Conservation (phyloP, 2,888 invertebrate species). For the Hypsopygia costalis region DNA sequence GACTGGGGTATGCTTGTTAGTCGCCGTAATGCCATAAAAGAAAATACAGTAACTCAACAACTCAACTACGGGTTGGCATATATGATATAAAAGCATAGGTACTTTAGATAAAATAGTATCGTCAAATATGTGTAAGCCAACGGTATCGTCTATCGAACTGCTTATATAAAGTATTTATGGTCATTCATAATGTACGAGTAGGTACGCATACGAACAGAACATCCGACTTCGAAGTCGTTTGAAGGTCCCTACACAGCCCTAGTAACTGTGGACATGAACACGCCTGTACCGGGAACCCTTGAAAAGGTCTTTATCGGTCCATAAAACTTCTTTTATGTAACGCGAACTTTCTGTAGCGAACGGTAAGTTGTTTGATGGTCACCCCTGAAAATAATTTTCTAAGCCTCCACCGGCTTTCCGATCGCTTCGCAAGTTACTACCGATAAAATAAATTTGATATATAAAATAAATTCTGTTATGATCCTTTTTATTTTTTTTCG, state of each 20-base stretch:
- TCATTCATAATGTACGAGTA: not conserved
- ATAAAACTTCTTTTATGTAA: slow-evolving; percentile 73
- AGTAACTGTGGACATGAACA: slow-evolving; percentile 30
- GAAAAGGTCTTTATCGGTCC: slow-evolving; percentile 71
- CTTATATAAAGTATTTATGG: too few relatives aligned
- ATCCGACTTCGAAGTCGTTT: slow-evolving; percentile 29
- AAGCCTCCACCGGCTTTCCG: slow-evolving; percentile 53
- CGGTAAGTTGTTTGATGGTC: slow-evolving; percentile 70
- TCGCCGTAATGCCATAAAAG: too few relatives aligned
- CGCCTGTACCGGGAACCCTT: slow-evolving; percentile 52
- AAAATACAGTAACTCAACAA: too few relatives aligned
- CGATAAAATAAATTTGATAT: slow-evolving; percentile 67
- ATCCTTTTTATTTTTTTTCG: slow-evolving; percentile 65
- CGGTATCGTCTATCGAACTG: too few relatives aligned
- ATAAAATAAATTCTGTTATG: slow-evolving; percentile 70
- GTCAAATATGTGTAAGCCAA: too few relatives aligned
- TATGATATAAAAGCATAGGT: too few relatives aligned
- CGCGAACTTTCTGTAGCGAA: slow-evolving; percentile 62
- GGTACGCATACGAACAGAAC: not conserved
- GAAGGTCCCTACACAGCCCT: slow-evolving; percentile 26
- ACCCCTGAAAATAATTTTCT: slow-evolving; percentile 70
- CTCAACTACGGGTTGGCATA: too few relatives aligned
- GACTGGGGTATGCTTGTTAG: too few relatives aligned
- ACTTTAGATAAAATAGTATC: too few relatives aligned
- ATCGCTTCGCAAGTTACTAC: slow-evolving; percentile 57